Evolutionary conservation across 2,113 vertebrate species (phyloP).

Genomic region (Rhadina sibilatrix): DNA sequence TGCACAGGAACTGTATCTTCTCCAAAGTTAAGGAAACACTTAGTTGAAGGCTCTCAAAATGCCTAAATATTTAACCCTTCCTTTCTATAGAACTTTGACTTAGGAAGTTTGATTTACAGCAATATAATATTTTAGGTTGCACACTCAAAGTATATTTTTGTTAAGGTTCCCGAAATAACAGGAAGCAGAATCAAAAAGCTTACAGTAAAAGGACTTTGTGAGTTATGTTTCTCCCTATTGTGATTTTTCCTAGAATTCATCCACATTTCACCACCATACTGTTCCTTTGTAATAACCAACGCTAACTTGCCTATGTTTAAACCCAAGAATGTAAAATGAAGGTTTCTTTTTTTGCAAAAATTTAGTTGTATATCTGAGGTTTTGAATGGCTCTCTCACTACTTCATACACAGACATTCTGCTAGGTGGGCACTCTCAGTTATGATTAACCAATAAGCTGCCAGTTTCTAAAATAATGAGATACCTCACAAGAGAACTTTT

Average conservation of each 20-base stretch:
- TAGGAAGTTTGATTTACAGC: background rate
- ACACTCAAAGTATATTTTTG: background rate
- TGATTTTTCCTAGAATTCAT: slow-evolving; percentile 55
- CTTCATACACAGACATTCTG: background rate
- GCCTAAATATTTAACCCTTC: background rate
- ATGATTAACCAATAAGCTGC: background rate
- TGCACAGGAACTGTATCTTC: background rate
- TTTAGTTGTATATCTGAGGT: background rate
- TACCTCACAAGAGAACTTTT: background rate
- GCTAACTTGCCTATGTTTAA: background rate
- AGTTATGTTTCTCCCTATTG: background rate
- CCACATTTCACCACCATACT: background rate
- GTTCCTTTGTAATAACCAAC: background rate
- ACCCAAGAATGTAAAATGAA: background rate
- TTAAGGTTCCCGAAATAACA: background rate
- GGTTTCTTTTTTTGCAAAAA: background rate
- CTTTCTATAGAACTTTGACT: background rate
- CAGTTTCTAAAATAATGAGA: background rate
- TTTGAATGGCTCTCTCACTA: background rate
- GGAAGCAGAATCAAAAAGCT: background rate
- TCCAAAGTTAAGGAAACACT: background rate
- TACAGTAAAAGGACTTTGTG: background rate
- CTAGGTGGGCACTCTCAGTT: background rate
- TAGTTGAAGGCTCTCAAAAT: background rate
- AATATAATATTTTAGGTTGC: background rate